phyloP scores from a whole-genome alignment of 2,113 vertebrate species.

The Pterophyllum scalare region DNA sequence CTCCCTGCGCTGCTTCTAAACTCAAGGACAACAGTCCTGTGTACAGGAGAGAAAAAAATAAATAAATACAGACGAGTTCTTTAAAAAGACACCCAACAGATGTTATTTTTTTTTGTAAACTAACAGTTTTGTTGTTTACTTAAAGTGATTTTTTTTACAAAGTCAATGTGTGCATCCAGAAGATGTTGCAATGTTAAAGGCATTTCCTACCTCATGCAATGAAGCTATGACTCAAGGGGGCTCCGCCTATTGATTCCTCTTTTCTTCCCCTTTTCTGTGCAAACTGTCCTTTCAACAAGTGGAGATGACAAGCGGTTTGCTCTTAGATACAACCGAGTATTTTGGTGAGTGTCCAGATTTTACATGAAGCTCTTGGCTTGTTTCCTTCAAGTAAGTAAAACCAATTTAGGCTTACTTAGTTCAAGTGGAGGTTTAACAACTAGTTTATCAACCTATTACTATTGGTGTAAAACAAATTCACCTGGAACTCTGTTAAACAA shows the following conservation, averaged over 20 bases:
- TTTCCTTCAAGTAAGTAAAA: background rate
- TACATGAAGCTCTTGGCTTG: background rate
- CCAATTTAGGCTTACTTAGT: no score
- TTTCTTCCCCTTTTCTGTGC: background rate
- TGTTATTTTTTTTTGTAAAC: background rate
- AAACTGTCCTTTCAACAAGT: background rate
- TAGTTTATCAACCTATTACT: background rate
- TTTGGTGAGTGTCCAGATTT: background rate
- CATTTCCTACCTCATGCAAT: slow-evolving; percentile 13
- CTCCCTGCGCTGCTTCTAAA: background rate
- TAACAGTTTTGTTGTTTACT: background rate
- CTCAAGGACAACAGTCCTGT: background rate
- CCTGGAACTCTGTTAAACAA: background rate
- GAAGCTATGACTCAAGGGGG: background rate
- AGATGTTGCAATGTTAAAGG: background rate
- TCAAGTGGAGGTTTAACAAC: background rate
- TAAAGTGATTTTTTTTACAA: background rate
- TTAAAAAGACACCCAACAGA: background rate
- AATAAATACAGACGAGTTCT: background rate
- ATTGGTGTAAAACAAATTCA: no score
- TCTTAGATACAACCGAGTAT: background rate
- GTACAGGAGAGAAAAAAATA: no score
- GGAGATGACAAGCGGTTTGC: background rate
- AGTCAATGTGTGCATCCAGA: background rate
- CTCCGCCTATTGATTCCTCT: background rate